Base-by-base conservation (phyloP, 2,113 vertebrate species). In the Perognathus longimembris region DNA sequence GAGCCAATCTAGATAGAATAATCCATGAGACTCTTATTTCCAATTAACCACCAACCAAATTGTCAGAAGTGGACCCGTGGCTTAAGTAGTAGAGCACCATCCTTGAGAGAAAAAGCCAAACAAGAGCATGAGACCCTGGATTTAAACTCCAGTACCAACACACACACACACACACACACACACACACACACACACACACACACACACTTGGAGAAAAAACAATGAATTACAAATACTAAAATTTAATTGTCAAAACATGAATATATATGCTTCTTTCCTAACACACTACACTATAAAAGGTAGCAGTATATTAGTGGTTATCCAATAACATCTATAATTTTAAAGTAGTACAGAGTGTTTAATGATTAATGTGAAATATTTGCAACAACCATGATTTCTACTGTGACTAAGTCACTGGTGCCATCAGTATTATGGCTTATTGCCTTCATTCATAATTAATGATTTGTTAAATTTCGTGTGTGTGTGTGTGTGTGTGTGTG, bases 331-430 rank as follows among this genome's bases (percentile, higher is more conserved):
- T 10, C 38, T 77, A 45, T 20, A 93, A 83, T 83, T 92, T 93
- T 69, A 79, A 83, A 91, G n/a, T 38, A 82, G 15, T 87, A 10
- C 42, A 54, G 38, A 86, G 3, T 79, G 5, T 76, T n/a, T 89
- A 88, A 77, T n/a, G 63, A 32, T 66, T 54, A 81, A 70, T 93
- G 91, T 87, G 57, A 92, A 89, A 81, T 57, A 89, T 70, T 63
- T 61, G 36, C 64, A 78, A 63, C 34, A 89, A 64, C 30, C 61
- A 22, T 71, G 71, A 90, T 83, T 75, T 95, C 78, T 83, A 83
- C 6, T 83, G 79, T 61, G 50, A 85, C 77, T 66, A 82, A 83
- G 40, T 85, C 42, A 26, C 59, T 84, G 71, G 6, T 59, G 21
- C 24, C 61, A 21, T 76, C 80, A 71, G 83, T 32, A 90, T 36